Conservation (phyloP, 2,113 vertebrate species). For the Carlito syrichta region DNA sequence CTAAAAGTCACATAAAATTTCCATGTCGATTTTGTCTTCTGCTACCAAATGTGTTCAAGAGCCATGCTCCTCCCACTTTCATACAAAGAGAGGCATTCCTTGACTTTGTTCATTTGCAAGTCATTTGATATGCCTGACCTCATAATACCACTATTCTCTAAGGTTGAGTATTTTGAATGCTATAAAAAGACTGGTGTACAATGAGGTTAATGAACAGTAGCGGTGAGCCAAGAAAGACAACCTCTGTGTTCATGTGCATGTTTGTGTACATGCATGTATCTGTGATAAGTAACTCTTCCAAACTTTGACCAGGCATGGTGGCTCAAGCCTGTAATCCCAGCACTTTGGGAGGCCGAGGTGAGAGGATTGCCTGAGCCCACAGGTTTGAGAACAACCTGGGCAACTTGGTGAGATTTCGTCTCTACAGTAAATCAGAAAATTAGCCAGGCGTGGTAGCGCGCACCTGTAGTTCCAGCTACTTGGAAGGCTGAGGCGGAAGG, state of each 20-base stretch:
- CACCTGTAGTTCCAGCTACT: too few relatives aligned
- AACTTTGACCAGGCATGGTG: too few relatives aligned
- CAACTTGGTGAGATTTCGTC: too few relatives aligned
- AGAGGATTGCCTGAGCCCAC: too few relatives aligned
- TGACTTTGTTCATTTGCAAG: conserved; percentile 11
- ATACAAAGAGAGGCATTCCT: conserved; percentile 39
- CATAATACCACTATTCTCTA: conserved; percentile 27
- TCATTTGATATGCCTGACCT: conserved; percentile 32
- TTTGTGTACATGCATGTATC: not conserved
- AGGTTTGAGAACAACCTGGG: too few relatives aligned
- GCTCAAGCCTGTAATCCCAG: too few relatives aligned
- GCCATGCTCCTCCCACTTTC: not conserved
- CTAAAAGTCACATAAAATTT: conserved; percentile 20
- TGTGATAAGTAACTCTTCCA: not conserved
- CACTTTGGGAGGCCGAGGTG: too few relatives aligned
- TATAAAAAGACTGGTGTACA: not conserved
- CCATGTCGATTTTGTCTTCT: not conserved
- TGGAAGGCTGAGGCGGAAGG: too few relatives aligned
- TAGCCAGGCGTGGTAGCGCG: too few relatives aligned
- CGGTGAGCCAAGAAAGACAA: not conserved
- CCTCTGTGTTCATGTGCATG: not conserved
- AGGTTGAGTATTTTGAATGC: conserved; percentile 13
- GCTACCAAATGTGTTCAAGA: not conserved
- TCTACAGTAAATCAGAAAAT: too few relatives aligned
- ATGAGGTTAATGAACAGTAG: conserved; percentile 4